A percentile compares a stretch with the other conserved stretches of the same genome.
These are phyloP conservation scores for Halcyon malimbica DNA, from an alignment of 2,113 vertebrate genomes.

Conservation along the genomic window DNA sequence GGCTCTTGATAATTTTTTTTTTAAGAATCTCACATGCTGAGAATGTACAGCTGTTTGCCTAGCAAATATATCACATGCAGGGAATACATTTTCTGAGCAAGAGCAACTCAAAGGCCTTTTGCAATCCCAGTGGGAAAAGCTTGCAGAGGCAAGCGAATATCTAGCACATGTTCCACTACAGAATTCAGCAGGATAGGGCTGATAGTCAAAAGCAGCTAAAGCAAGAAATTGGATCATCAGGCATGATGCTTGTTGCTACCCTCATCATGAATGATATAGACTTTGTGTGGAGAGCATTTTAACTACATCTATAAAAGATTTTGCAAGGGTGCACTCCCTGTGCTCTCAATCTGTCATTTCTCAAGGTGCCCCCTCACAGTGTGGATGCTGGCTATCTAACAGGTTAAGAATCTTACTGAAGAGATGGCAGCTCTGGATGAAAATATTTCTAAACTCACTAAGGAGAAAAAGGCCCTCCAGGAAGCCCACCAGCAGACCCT, in stretches of 20 bases:
- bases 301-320: background rate
- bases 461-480: conserved; percentile 84
- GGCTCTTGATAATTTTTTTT: background rate
- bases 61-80: background rate
- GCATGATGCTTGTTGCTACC: background rate
- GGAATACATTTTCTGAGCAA: background rate
- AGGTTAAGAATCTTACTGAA: conserved; percentile 87
- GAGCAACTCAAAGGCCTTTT: background rate
- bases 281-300: background rate
- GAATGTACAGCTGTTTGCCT: background rate
- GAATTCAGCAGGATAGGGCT: background rate
- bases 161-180: background rate
- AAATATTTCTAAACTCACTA: conserved; percentile 82
- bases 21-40: background rate
- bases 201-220: background rate
- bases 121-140: background rate
- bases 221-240: background rate
- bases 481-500: conserved; percentile 83
- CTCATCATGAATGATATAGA: background rate
- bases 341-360: background rate
- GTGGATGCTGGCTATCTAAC: background rate
- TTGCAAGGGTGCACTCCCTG: background rate
- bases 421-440: conserved; percentile 83
- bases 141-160: background rate
- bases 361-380: background rate